Evolutionary conservation across 2,888 invertebrate genomes (phyloP), one percentile per base, ranked within the genome.

Genomic region (Rugalucina vietnamica): DNA sequence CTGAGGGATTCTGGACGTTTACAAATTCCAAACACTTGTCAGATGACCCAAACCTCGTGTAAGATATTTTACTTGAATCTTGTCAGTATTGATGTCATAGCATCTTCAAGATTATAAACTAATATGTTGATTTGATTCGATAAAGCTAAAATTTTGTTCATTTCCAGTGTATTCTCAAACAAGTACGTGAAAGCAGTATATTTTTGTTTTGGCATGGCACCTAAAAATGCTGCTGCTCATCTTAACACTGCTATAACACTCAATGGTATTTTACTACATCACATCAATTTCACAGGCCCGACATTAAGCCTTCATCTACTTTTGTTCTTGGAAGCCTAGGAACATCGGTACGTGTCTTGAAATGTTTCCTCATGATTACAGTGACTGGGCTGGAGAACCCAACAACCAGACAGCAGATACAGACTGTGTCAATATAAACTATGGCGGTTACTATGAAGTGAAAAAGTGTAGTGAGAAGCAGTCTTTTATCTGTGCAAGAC

Each of bases 341-440:
- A n/a, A n/a, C 2, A 3, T 21, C 69, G 69, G 69, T 29, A 65
- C 18, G 3, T 27, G 29, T 1, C 24, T 65, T n/a, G 12, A 60
- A 3, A n/a, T 54, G 54, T 54, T 10, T 60, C 32, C 1, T 21
- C 60, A 12, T n/a, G n/a, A n/a, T n/a, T n/a, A n/a, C 76, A 91
- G 90, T 12, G 72, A 76, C 3, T 91, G 90, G 91, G 76, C 75
- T 34, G 78, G 82, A 14, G 90, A 90, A 69, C 91, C 91, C 0
- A 81, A 80, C 36, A 88, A 84, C 69, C 71, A 65, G 12, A 84
- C 71, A 0, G 84, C 86, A 0, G 83, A 87, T 39, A 79, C 87
- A 49, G 88, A 91, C 79, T 91, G 91, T 50, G 86, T 81, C 0
- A 74, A 81, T 32, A 57, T 89, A 29, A 60, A 76, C 0, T 84